Evolutionary conservation across 2,797 vertebrate species (phyloP), one percentile per base, ranked within the genome.

Genomic region (Macropodus opercularis): DNA sequence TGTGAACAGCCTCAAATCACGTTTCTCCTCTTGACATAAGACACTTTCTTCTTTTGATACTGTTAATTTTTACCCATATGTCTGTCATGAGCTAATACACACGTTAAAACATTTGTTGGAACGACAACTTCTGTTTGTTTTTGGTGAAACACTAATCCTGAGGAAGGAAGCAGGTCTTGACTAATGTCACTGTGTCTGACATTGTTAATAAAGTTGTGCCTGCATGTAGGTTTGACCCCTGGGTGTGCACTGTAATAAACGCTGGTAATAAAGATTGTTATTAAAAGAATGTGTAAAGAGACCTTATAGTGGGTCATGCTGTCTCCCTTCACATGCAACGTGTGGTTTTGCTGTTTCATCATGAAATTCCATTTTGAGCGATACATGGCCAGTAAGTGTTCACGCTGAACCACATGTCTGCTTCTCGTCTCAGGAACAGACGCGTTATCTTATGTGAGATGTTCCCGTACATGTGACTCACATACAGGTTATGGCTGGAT

Each of bases 61-160:
- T 31, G 2, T 31, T 31, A 31, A 3, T 65, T 54, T 41, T 72
- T 48, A 78, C 42, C 82, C 57, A 62, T 56, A 49, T 63, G 46
- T 67, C 21, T 43, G 54, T 68, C 41, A 43, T 58, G 42, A 54
- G 42, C 35, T 26, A 29, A n/a, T 26, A 12, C 17, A 43, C n/a
- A 21, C 14, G 15, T 57, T 43, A 10, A 47, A 56, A 62, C 12
- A 29, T 51, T 21, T 41, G 31, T 58, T 55, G 42, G 36, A 22
- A n/a, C 31, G 36, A 67, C 50, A 18, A 63, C 60, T 61, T 69
- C 54, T 44, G 58, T 54, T 52, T 57, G 48, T 62, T 69, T 72
- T 31, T 29, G 12, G 21, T 24, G 6, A 13, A 34, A 40, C 24
- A 40, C 19, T 27, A 29, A 36, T 38, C 11, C 44, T 24, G 3